Percentiles rank a stretch among this genome's conserved stretches.
Conservation (phyloP, 2,113 vertebrate species). For the Xenus cinereus region DNA sequence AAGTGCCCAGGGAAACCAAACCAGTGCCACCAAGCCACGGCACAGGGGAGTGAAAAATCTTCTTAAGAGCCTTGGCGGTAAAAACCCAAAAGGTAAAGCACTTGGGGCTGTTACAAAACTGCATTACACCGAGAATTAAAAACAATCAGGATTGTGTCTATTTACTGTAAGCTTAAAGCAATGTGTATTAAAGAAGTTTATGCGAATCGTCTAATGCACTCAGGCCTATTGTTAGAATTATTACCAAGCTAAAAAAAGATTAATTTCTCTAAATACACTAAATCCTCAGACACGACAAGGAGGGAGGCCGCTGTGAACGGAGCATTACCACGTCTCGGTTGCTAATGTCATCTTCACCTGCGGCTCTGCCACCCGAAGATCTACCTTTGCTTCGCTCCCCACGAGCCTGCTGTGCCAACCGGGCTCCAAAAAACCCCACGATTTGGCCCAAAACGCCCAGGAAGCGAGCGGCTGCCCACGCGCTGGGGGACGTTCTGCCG, state of each 20-base stretch:
- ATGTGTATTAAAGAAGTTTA: slow-evolving; percentile 73
- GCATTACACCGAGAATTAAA: slow-evolving; percentile 31
- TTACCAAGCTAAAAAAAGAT: slow-evolving; percentile 74
- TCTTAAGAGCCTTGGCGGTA: neutral
- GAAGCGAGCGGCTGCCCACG: neutral
- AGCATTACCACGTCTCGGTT: slow-evolving; percentile 25
- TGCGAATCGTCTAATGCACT: slow-evolving; percentile 70
- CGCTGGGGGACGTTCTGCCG: neutral
- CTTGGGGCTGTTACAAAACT: slow-evolving; percentile 45
- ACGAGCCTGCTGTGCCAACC: neutral
- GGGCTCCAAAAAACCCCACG: neutral
- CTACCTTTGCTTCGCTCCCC: neutral
- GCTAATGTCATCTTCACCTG: slow-evolving; percentile 49
- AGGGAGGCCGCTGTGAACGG: slow-evolving; percentile 16
- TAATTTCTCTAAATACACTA: slow-evolving; percentile 75
- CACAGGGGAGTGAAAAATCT: neutral
- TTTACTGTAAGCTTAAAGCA: slow-evolving; percentile 68
- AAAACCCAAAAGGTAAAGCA: slow-evolving; percentile 48
- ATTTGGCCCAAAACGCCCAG: neutral
- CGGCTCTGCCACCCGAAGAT: neutral
- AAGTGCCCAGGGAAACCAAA: neutral
- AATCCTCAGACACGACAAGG: slow-evolving; percentile 62
- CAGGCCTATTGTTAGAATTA: slow-evolving; percentile 71
- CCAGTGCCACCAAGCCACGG: neutral
- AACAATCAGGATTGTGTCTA: slow-evolving; percentile 60